Evolutionary conservation across 2,888 invertebrate species (phyloP).

Genomic region (Odiellus spinosus): DNA sequence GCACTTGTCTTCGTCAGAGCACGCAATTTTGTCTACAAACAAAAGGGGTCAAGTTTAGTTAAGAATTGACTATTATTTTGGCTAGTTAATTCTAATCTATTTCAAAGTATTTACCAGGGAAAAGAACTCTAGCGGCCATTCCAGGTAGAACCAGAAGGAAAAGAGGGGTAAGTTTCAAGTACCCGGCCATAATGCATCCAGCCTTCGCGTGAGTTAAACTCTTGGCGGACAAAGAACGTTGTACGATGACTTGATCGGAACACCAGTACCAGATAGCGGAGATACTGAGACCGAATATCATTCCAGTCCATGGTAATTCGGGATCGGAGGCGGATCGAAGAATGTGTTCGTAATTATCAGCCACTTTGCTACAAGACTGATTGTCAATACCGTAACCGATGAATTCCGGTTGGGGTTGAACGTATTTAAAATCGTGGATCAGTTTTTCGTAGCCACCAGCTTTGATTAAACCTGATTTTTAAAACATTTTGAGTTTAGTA

Average conservation of each 20-base stretch:
- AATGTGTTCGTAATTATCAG: constrained; percentile 28
- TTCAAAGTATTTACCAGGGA: constrained; percentile 25
- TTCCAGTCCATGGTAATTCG: constrained; percentile 30
- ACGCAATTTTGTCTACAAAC: constrained; percentile 28
- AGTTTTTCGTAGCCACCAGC: constrained; percentile 36
- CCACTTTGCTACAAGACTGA: constrained; percentile 25
- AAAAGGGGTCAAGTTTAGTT: not conserved
- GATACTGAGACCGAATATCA: constrained; percentile 28
- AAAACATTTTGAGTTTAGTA: too few species aligned
- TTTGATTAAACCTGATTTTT: constrained; percentile 20
- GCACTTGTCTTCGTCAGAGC: constrained; percentile 30
- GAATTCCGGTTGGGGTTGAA: constrained; percentile 26
- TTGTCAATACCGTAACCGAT: constrained; percentile 15
- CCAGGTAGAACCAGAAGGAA: constrained; percentile 36
- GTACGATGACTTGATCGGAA: constrained; percentile 35
- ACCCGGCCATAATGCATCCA: constrained; percentile 35
- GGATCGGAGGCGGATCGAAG: constrained; percentile 25
- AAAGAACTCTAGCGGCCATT: constrained; percentile 36
- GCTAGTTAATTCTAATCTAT: too few species aligned
- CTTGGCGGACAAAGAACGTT: constrained; percentile 33
- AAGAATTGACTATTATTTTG: too few species aligned
- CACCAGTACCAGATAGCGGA: constrained; percentile 34
- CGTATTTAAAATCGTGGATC: constrained; percentile 29
- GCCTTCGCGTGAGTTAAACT: constrained; percentile 37
- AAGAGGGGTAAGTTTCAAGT: constrained; percentile 34